phyloP scores from a whole-genome alignment of 2,888 invertebrate genomes.

The Calameuta filiformis region DNA sequence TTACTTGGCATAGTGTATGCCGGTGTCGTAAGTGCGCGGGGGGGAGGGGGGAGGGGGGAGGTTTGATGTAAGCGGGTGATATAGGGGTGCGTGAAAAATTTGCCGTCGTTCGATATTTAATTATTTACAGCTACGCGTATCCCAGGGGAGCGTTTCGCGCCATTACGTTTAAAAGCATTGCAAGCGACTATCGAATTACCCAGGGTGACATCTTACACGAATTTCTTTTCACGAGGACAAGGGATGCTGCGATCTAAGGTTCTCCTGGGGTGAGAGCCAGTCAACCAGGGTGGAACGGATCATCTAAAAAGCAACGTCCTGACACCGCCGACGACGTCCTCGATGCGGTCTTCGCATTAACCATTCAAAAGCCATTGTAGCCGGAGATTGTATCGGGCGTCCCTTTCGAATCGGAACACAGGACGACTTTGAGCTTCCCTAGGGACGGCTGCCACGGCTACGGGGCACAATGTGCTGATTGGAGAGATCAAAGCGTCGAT shows the following conservation, averaged over 20 bases:
- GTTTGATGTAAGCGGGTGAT: background rate
- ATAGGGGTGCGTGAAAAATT: constrained; percentile 31
- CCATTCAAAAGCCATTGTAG: constrained; percentile 34
- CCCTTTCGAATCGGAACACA: constrained; percentile 24
- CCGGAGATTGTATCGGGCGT: background rate
- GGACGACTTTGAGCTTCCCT: constrained; percentile 11
- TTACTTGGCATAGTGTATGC: constrained; percentile 41
- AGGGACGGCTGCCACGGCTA: constrained; percentile 13
- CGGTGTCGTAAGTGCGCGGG: constrained; percentile 22
- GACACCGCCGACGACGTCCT: background rate
- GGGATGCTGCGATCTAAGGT: background rate
- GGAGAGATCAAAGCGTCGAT: constrained; percentile 44
- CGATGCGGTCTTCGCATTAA: constrained; percentile 30
- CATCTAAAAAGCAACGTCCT: background rate
- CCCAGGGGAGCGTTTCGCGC: constrained; percentile 24
- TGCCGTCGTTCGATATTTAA: constrained; percentile 27
- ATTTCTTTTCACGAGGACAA: background rate
- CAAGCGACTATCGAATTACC: constrained; percentile 26
- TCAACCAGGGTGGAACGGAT: background rate
- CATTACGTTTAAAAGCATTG: constrained; percentile 13
- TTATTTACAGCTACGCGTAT: constrained; percentile 27
- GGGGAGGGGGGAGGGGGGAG: background rate
- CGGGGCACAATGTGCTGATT: constrained; percentile 41
- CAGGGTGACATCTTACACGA: background rate
- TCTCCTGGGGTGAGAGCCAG: background rate